Percentiles rank a stretch among this genome's conserved stretches.
These are phyloP conservation scores for Orgyia antiqua DNA, from an alignment of 2,888 invertebrate species.

Conservation along the genomic window DNA sequence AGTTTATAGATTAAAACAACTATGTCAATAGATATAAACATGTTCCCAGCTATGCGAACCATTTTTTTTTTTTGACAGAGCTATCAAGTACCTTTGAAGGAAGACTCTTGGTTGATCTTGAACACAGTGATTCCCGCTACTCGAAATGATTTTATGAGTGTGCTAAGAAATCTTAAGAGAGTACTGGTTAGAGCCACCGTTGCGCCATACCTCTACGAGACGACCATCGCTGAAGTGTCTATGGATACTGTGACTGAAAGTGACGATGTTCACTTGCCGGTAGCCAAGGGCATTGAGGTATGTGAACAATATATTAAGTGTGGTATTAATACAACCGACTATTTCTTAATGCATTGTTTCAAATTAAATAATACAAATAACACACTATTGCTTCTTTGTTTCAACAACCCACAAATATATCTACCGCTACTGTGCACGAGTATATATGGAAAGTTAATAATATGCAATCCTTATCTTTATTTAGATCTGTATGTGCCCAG, in stretches of 20 bases:
- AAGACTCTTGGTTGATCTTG: slow-evolving; percentile 79
- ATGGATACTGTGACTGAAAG: slow-evolving; percentile 89
- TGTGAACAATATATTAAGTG: too few relatives aligned
- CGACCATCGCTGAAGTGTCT: slow-evolving; percentile 89
- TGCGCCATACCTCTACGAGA: slow-evolving; percentile 73
- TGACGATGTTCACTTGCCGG: slow-evolving; percentile 73
- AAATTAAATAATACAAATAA: too few relatives aligned
- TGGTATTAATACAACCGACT: too few relatives aligned
- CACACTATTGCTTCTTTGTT: too few relatives aligned
- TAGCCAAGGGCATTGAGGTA: slow-evolving; percentile 89
- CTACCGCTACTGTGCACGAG: too few relatives aligned
- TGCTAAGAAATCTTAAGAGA: slow-evolving; percentile 88
- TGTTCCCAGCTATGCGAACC: too few relatives aligned
- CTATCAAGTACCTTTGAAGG: slow-evolving; percentile 81
- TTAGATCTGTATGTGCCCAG: slow-evolving; percentile 86
- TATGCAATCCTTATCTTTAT: background rate
- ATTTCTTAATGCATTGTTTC: too few relatives aligned
- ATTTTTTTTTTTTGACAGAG: slow-evolving; percentile 49
- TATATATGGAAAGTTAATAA: background rate
- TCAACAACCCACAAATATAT: too few relatives aligned
- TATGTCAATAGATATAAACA: too few relatives aligned
- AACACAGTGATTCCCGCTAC: slow-evolving; percentile 59
- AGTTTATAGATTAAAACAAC: too few relatives aligned
- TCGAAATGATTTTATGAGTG: slow-evolving; percentile 90
- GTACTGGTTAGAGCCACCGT: slow-evolving; percentile 90